phyloP scores from a whole-genome alignment of 1,140 invertebrate species.

The Pogonomyrmex barbatus region DNA sequence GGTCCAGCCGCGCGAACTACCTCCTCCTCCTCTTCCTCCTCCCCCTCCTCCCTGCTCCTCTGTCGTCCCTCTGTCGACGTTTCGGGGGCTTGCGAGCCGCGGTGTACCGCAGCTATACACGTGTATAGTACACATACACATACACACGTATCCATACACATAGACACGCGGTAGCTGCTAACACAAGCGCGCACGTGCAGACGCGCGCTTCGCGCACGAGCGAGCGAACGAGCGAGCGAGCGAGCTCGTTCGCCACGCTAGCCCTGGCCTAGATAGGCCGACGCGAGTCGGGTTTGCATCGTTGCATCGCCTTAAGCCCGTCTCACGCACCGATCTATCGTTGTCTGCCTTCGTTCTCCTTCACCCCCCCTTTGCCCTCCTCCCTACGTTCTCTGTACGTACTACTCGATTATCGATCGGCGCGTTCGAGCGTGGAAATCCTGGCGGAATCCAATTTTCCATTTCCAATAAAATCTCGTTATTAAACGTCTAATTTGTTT shows the following conservation, averaged over 20 bases:
- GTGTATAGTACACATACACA: too few relatives aligned
- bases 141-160: neutral
- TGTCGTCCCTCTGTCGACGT: neutral
- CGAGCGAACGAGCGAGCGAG: constrained; percentile 47
- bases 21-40: neutral
- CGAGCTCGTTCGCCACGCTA: constrained; percentile 77
- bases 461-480: neutral
- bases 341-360: constrained; percentile 46
- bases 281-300: constrained; percentile 71
- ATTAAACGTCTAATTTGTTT: neutral
- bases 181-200: constrained; percentile 52
- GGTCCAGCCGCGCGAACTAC: constrained; percentile 47
- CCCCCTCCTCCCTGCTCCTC: neutral
- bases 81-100: constrained; percentile 39
- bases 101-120: neutral
- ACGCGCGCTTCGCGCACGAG: constrained; percentile 54
- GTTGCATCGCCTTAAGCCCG: constrained; percentile 74
- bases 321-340: constrained; percentile 64
- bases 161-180: neutral
- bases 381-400: neutral
- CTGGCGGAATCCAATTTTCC: neutral
- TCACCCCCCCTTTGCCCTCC: neutral
- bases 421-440: neutral
- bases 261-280: constrained; percentile 83
- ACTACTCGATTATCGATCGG: constrained; percentile 17